Evolutionary conservation across 2,888 invertebrate genomes (phyloP).

Genomic region (Lasioglossum morio): DNA sequence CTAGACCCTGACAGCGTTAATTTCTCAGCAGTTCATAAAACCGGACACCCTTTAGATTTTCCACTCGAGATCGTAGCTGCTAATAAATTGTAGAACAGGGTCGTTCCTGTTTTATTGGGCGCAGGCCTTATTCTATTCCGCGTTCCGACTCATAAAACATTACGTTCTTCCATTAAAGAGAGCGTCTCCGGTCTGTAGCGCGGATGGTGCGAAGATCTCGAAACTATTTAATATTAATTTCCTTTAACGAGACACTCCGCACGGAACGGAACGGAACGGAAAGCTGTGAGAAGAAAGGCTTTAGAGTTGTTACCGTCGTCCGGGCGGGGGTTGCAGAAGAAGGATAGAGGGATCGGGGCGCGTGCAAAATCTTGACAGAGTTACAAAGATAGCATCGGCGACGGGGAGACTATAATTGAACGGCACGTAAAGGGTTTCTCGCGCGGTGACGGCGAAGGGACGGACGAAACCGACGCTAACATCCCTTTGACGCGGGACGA

Average conservation of each 20-base stretch:
- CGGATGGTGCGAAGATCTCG: not conserved
- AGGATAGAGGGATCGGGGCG: not conserved
- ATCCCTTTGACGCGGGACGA: slow-evolving; percentile 41
- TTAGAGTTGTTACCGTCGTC: not conserved
- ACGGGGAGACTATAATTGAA: slow-evolving; percentile 53
- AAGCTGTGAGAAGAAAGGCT: not conserved
- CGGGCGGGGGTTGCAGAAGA: not conserved
- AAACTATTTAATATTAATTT: slow-evolving; percentile 21
- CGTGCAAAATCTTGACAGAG: slow-evolving; percentile 41
- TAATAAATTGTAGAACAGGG: not conserved
- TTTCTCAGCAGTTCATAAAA: not conserved
- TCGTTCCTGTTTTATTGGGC: not conserved
- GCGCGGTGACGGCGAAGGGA: slow-evolving; percentile 8
- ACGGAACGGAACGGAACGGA: not conserved
- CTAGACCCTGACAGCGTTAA: not conserved
- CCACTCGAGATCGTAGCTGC: not conserved
- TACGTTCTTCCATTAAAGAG: not conserved
- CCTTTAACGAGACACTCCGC: slow-evolving; percentile 15
- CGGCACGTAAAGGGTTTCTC: slow-evolving; percentile 44
- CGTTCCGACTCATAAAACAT: not conserved
- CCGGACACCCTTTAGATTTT: not conserved
- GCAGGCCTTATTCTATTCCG: not conserved
- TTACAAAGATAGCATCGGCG: slow-evolving; percentile 54
- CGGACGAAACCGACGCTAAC: slow-evolving; percentile 22
- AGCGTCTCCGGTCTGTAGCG: not conserved